Evolutionary conservation across 2,888 invertebrate species (phyloP).

Genomic region (Brenthis daphne): DNA sequence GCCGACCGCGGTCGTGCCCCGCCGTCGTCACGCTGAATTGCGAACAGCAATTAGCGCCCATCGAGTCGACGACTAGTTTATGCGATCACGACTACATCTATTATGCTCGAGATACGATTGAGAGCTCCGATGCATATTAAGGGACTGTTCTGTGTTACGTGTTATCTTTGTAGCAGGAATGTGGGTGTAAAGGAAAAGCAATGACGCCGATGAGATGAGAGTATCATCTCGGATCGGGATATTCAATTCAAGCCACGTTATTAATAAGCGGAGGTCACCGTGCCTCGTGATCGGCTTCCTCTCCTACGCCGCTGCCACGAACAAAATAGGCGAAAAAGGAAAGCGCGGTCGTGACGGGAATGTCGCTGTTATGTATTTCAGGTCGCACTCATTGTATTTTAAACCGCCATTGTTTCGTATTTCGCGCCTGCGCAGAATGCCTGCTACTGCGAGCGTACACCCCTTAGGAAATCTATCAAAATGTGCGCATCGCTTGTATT

Average conservation of each 20-base stretch:
- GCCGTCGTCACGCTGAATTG: conserved; percentile 59
- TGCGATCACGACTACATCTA: conserved; percentile 68
- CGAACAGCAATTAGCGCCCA: conserved; percentile 63
- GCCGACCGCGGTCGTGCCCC: conserved; percentile 55
- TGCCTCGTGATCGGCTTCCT: conserved; percentile 58
- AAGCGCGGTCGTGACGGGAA: conserved; percentile 77
- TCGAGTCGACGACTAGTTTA: conserved; percentile 55
- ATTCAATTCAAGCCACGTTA: conserved; percentile 73
- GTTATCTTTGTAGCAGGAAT: conserved; percentile 42
- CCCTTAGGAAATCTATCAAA: conserved; percentile 32
- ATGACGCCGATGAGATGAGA: conserved; percentile 17
- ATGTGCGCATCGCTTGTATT: not conserved
- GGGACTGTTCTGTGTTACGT: conserved; percentile 31
- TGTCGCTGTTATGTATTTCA: conserved; percentile 73
- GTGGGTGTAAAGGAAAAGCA: conserved; percentile 42
- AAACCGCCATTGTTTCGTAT: conserved; percentile 78
- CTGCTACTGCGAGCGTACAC: conserved; percentile 19
- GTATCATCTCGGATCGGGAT: conserved; percentile 43
- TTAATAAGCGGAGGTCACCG: conserved; percentile 67
- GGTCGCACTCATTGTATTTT: conserved; percentile 78
- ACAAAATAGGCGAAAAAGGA: conserved; percentile 78
- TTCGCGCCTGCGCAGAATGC: conserved; percentile 69
- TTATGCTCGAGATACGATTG: conserved; percentile 51
- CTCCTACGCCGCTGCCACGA: conserved; percentile 55
- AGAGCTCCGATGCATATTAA: conserved; percentile 53